Evolutionary conservation across 2,113 vertebrate species (phyloP), one percentile per base, ranked within the genome.

Genomic region (Microcebus lehilahytsara): DNA sequence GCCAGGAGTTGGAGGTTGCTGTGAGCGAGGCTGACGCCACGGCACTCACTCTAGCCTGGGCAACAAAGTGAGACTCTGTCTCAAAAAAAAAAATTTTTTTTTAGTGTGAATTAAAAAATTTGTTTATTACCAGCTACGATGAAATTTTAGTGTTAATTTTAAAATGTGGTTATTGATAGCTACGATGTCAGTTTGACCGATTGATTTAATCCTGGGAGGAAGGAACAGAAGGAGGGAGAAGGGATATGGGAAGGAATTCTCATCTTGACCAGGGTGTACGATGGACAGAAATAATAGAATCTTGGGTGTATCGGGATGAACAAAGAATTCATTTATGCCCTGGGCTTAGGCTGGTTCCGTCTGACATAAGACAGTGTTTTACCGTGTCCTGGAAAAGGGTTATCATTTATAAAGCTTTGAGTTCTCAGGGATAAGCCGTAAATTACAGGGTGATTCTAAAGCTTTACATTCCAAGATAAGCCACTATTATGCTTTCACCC

Each of bases 381-480:
- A 66, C 12, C 9, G 60, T 62, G 60, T 95, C 37, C 34, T 40
- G 34, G 71, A 80, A 69, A 72, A 88, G 27, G 46, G 85, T 94
- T 95, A 71, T 93, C 80, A 81, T 84, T 96, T 74, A 81, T 42
- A 93, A 95, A 91, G 67, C 84, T 93, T 81, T 95, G 94, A 81
- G 81, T 93, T 95, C 53, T 93, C 60, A 97, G 90, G 60, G 93
- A 95, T 89, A 97, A 96, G 87, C 66, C 86, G 71, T 86, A 72
- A 97, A 93, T 95, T 93, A 89, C 49, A 86, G 34, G 51, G 69
- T 49, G 25, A 86, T 74, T 95, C 56, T 85, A 86, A 97, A 96
- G 72, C 46, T 92, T 93, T 96, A 91, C 60, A 62, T 80, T 95
- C 84, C 89, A 67, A 83, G 49, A 60, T 56, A 67, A 95, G 56